Evolutionary conservation across 2,113 vertebrate genomes (phyloP).

Genomic region (Halichoerus grypus): DNA sequence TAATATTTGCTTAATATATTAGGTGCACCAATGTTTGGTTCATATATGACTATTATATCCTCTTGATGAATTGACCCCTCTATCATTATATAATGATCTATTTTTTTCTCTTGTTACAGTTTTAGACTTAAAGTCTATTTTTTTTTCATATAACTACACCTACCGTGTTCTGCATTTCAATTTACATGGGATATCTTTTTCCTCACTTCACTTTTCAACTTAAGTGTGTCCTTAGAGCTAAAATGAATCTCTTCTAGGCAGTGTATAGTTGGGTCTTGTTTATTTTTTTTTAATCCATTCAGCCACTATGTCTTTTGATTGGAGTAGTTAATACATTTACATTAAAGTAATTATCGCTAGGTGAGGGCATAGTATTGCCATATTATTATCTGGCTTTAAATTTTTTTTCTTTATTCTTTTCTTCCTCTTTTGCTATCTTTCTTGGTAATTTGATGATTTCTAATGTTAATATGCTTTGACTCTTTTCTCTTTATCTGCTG

Average conservation of each 20-base stretch:
- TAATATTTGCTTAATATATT: not conserved
- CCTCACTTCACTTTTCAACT: not conserved
- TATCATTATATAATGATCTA: not conserved
- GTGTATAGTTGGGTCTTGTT: not conserved
- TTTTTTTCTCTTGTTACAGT: not conserved
- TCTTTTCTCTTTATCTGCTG: not conserved
- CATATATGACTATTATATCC: not conserved
- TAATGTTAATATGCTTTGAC: not conserved
- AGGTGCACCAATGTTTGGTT: not conserved
- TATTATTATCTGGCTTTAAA: not conserved
- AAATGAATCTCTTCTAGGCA: not conserved
- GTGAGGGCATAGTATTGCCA: not conserved
- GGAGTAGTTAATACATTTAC: not conserved
- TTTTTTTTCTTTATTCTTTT: not conserved
- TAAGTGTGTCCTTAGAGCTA: not conserved
- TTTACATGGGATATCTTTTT: not conserved
- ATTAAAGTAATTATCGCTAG: not conserved
- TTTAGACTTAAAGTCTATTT: not conserved
- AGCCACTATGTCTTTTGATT: not conserved
- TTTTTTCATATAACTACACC: not conserved
- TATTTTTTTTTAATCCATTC: not conserved
- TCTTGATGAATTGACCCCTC: not conserved
- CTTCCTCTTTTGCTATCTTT: not conserved
- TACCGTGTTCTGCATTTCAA: not conserved
- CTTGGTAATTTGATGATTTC: not conserved